Base-by-base conservation (phyloP, 1,140 invertebrate species). In the Gryllus bimaculatus region DNA sequence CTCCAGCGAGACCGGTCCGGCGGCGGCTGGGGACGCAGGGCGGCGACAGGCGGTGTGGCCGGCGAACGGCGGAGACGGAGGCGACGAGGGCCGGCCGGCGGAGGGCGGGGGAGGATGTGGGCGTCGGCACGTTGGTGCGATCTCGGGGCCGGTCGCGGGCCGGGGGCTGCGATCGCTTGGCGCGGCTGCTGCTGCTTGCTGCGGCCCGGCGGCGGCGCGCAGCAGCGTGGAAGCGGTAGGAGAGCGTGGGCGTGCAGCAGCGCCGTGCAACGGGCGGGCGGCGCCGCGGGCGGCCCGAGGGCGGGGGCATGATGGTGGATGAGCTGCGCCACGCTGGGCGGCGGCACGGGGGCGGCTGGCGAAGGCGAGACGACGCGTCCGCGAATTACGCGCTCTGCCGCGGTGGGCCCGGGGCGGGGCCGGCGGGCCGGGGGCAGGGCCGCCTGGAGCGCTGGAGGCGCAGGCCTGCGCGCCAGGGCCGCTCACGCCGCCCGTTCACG, bases 381-480 rank as follows among this genome's bases (percentile, higher is more conserved):
- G 26, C 26, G 26, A 39, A 5, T 39, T n/a, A 5, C 1, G 26
- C 26, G 26, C 26, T 39, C 26, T 39, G 26, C n/a, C 26, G 26
- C 18, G 74, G 15, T 0, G 74, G 74, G 15, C 7, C 12, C 5
- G 15, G 74, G 8, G 74, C 47, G 21, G 74, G 18, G 15, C 8
- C 21, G 12, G 15, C 5, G 18, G 74, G 21, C 74, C 2, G 15
- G 74, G 18, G 74, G 21, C 74, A 21, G 18, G 74, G 73, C 73
- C 18, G 15, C 26, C n/a, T 47, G 13, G 39, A 39, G 39, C 48
- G 76, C n/a, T 77, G 76, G 2, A 39, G 76, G 21, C n/a, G 39
- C 39, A 77, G 15, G 76, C 47, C n/a, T 77, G 21, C 76, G 76
- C 13, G 76, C 8, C 18, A 77, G 76, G n/a, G 47, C 76, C 48